A percentile compares a stretch with the other conserved stretches of the same genome.
These are phyloP conservation scores for Pseudorhombus dupliciocellatus DNA, from an alignment of 2,113 vertebrate species.

Conservation along the genomic window DNA sequence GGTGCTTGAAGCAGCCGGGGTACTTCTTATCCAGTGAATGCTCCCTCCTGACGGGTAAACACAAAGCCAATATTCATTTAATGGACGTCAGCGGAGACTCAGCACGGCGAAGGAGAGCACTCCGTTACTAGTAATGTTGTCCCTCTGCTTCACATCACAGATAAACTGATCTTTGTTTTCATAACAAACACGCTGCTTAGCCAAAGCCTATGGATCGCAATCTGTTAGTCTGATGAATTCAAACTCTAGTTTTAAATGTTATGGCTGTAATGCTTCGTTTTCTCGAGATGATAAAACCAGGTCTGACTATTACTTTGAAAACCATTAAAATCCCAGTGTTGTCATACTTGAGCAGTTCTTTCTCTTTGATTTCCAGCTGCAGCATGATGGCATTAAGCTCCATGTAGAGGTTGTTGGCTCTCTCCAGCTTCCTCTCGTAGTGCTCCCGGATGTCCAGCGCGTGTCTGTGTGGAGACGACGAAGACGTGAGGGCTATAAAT, in stretches of 20 bases:
- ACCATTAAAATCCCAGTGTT: background rate
- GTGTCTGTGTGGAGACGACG: constrained; percentile 80
- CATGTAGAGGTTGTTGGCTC: constrained; percentile 98
- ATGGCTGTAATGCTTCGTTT: background rate
- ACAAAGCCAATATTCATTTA: constrained; percentile 45
- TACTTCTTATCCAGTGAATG: constrained; percentile 94
- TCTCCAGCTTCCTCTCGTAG: constrained; percentile 94
- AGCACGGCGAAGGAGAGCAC: constrained; percentile 17
- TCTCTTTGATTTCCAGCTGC: constrained; percentile 96
- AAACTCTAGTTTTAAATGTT: constrained; percentile 7
- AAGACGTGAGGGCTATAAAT: constrained; percentile 4
- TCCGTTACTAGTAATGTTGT: constrained; percentile 9
- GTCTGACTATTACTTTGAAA: background rate
- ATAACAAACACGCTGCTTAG: constrained; percentile 24
- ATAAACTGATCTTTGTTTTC: constrained; percentile 1
- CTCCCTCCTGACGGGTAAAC: constrained; percentile 85
- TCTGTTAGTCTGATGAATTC: constrained; percentile 9
- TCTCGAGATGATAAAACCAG: background rate
- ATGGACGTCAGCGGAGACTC: constrained; percentile 14
- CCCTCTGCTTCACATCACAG: constrained; percentile 4
- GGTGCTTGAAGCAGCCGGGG: constrained; percentile 89
- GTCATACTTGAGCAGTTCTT: constrained; percentile 91
- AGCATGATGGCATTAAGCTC: constrained; percentile 97
- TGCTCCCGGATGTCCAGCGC: constrained; percentile 96
- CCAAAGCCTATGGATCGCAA: constrained; percentile 6